A percentile compares a stretch with the other conserved stretches of the same genome.
Conservation (phyloP, 1,140 invertebrate species). For the Trachelipus rathkii region DNA sequence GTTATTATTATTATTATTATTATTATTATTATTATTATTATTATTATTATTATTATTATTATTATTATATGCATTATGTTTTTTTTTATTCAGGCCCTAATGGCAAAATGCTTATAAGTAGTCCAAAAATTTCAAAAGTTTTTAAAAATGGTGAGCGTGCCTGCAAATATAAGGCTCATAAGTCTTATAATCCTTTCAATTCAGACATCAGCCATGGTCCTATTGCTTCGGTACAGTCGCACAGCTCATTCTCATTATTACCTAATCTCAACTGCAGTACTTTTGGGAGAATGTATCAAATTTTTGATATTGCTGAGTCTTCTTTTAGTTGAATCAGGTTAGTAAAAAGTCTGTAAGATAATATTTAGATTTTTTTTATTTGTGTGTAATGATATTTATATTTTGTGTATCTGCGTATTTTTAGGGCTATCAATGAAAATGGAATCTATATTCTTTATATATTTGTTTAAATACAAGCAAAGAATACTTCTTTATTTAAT, state of each 20-base stretch:
- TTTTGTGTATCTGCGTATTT: too few relatives aligned
- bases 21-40: too few relatives aligned
- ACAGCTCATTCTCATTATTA: conserved; percentile 52
- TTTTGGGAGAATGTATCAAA: conserved; percentile 55
- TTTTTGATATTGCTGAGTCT: conserved; percentile 50
- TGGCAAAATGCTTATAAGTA: background rate
- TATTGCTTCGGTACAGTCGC: conserved; percentile 52
- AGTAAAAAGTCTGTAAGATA: background rate
- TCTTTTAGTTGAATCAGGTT: background rate
- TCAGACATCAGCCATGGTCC: conserved; percentile 55
- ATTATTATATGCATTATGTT: too few relatives aligned
- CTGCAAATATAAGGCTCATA: background rate
- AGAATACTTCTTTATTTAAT: too few relatives aligned
- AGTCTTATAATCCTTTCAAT: conserved; percentile 51
- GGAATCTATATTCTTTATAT: too few relatives aligned
- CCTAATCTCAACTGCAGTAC: conserved; percentile 55
- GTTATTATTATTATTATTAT: too few relatives aligned
- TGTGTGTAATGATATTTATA: too few relatives aligned
- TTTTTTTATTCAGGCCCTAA: background rate
- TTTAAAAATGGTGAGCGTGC: background rate
- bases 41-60: too few relatives aligned
- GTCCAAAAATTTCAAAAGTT: background rate
- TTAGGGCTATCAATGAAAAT: too few relatives aligned
- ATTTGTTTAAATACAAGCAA: too few relatives aligned
- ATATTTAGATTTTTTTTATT: too few relatives aligned